A percentile compares a stretch with the other conserved stretches of the same genome.
Evolutionary conservation across 2,888 invertebrate genomes (phyloP).

Genomic region (Cyclophora albipunctata): DNA sequence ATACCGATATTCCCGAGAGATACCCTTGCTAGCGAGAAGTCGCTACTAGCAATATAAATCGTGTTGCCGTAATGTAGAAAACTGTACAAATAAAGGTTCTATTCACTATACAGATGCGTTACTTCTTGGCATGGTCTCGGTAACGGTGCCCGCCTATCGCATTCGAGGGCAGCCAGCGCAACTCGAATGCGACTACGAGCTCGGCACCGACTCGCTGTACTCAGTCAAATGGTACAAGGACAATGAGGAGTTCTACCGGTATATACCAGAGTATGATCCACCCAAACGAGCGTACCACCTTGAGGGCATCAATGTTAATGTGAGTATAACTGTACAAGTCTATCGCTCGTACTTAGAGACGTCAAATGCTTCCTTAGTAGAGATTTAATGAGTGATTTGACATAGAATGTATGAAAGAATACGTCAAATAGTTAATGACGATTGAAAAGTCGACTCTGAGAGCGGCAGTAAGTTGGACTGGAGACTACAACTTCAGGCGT

Average conservation of each 20-base stretch:
- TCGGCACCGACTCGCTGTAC: conserved; percentile 81
- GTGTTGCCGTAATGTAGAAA: too few relatives aligned
- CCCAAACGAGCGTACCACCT: conserved; percentile 82
- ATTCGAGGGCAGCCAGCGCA: conserved; percentile 78
- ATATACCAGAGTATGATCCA: conserved; percentile 82
- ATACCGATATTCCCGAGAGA: too few relatives aligned
- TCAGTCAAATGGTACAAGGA: conserved; percentile 91
- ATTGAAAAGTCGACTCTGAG: too few relatives aligned
- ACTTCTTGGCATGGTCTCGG: conserved; percentile 74
- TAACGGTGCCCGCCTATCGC: conserved; percentile 79
- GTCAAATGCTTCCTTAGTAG: neutral
- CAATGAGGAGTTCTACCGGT: conserved; percentile 88
- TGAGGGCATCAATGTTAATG: conserved; percentile 81
- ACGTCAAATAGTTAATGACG: too few relatives aligned
- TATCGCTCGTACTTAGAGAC: neutral
- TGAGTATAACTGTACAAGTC: conserved; percentile 55
- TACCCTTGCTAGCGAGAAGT: too few relatives aligned
- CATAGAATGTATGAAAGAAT: neutral
- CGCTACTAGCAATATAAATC: too few relatives aligned
- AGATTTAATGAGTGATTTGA: neutral
- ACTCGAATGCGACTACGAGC: conserved; percentile 80
- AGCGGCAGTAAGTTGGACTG: too few relatives aligned
- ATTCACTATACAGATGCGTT: conserved; percentile 45
- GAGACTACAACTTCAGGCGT: too few relatives aligned
- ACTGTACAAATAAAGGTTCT: too few relatives aligned